phyloP scores from a whole-genome alignment of 2,113 vertebrate genomes.

The Colinus virginianus region DNA sequence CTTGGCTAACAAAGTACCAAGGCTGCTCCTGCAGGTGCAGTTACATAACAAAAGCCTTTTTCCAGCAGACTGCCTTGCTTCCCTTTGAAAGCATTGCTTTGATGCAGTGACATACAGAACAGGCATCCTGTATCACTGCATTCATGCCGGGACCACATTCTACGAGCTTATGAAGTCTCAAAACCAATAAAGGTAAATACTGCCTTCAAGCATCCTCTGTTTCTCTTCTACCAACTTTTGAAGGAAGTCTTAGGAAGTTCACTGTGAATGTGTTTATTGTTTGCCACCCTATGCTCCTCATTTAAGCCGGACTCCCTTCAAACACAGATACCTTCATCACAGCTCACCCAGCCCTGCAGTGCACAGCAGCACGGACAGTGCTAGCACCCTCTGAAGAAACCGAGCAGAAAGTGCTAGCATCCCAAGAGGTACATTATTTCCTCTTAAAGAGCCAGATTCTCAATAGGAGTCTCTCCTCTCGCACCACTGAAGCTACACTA shows the following conservation, averaged over 20 bases:
- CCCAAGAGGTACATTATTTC: rapidly evolving
- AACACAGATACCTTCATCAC: no score
- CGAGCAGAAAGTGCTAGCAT: not conserved
- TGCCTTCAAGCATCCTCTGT: not conserved
- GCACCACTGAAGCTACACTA: not conserved
- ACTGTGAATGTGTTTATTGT: rapidly evolving
- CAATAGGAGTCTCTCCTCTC: not conserved
- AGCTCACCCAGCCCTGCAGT: not conserved
- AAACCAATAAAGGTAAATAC: not conserved
- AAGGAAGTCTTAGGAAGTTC: rapidly evolving
- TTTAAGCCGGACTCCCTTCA: not conserved
- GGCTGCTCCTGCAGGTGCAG: not conserved
- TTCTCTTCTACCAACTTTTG: not conserved
- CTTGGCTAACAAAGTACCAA: not conserved
- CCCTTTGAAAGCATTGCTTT: not conserved
- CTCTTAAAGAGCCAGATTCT: not conserved
- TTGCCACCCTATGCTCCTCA: not conserved
- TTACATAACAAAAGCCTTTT: not conserved
- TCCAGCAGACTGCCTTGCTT: not conserved
- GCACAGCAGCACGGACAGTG: not conserved
- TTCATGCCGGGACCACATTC: not conserved
- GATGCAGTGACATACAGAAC: not conserved
- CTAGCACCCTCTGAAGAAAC: not conserved
- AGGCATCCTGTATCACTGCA: not conserved
- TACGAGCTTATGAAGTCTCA: not conserved